Evolutionary conservation across 2,888 invertebrate genomes (phyloP).

Genomic region (Barypeithes pellucidus): DNA sequence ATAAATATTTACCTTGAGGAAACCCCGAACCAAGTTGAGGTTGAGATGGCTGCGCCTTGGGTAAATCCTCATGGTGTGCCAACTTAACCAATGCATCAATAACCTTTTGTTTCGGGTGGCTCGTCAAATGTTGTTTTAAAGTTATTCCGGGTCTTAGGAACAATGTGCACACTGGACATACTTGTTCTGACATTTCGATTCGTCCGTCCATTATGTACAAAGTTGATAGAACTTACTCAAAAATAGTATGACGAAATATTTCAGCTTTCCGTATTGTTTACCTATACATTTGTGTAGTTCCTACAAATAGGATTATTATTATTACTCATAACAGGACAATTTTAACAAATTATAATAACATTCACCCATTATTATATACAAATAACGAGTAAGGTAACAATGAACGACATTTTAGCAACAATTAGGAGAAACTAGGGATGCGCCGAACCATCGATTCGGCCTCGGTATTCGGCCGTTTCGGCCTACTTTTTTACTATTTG

Average conservation of each 20-base stretch:
- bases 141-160: slow-evolving; percentile 88
- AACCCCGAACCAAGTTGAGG: slow-evolving; percentile 13
- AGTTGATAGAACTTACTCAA: not conserved
- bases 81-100: slow-evolving; percentile 80
- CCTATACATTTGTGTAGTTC: not conserved
- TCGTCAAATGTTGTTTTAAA: slow-evolving; percentile 85
- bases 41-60: slow-evolving; percentile 50
- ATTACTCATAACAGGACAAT: not conserved
- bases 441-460: no score
- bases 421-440: no score
- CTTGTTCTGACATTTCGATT: slow-evolving; percentile 21
- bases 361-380: no score
- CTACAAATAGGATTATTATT: not conserved
- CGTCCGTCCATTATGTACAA: slow-evolving; percentile 6
- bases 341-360: not conserved
- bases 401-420: no score
- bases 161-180: slow-evolving; percentile 88
- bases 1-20: slow-evolving; percentile 25
- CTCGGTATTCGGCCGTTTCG: no score
- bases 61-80: slow-evolving; percentile 54
- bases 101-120: slow-evolving; percentile 91
- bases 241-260: not conserved
- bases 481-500: no score
- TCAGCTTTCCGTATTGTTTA: not conserved
- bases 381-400: no score